Base-by-base conservation (phyloP, 2,113 vertebrate genomes). In the Pomatorhinus ruficollis region DNA sequence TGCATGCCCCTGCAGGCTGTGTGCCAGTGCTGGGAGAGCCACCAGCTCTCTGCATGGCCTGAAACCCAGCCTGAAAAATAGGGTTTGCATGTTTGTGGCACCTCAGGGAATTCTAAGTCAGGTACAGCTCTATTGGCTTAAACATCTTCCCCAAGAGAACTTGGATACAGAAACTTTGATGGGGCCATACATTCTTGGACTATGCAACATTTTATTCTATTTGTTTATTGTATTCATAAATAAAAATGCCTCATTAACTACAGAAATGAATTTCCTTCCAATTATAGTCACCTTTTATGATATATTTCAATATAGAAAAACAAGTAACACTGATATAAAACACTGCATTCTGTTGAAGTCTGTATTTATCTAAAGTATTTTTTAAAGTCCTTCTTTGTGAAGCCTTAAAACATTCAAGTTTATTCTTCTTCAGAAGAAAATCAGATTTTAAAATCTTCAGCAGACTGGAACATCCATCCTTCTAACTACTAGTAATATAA, bases 181-280 rank as follows among this genome's bases (percentile, higher is more conserved):
- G 37, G 24, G 19, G 39, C 42, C 44, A 79, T 53, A 63, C 10
- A 0, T 82, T 85, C 30, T 42, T 0, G 0, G 57, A 72, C 35
- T 77, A 21, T 27, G 44, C 31, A 53, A 80, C 59, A 76, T 54
- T 90, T 92, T 90, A 84, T 72, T 87, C 76, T 52, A 64, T 91
- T 94, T 30, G 0, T 80, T 93, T 96, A 93, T 90, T 79, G 54
- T 72, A 39, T 61, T 94, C 50, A 42, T 90, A 93, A 95, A 93
- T 69, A 87, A 79, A 94, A 87, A 91, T 77, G 75, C 57, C 39
- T 90, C 87, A 87, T 96, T 87, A 93, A 77, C 42, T 76, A 21
- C 4, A 3, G 44, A 93, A 94, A 94, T 83, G 0, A 76, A 87
- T 96, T 96, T 95, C 63, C 56, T 50, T 86, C 40, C 71, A 86